Conservation (phyloP, 2,888 invertebrate genomes). For the Sinotaia quadrata region DNA sequence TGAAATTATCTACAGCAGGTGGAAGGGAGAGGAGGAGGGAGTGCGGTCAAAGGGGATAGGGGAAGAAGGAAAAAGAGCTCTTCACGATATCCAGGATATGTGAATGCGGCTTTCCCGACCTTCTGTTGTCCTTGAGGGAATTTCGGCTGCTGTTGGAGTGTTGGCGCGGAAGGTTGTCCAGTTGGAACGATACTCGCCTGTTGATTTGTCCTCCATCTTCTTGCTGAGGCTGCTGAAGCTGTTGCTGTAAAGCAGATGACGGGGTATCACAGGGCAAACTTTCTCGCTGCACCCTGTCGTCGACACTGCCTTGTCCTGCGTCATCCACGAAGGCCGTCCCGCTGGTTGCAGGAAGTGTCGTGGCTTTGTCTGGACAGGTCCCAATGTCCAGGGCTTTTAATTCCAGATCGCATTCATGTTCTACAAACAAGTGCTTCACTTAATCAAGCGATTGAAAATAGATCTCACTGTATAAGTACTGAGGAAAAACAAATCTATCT, state of each 20-base stretch:
- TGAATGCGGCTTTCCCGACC: too few species aligned
- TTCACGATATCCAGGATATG: not conserved
- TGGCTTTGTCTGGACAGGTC: not conserved
- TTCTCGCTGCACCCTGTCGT: slow-evolving; percentile 17
- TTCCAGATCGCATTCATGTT: slow-evolving; percentile 8
- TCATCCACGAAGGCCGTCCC: not conserved
- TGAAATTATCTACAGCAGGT: not conserved
- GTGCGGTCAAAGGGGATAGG: too few species aligned
- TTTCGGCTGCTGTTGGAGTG: not conserved
- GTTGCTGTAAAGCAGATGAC: not conserved
- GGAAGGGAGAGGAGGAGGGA: not conserved
- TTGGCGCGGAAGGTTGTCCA: slow-evolving; percentile 40
- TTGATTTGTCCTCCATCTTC: slow-evolving; percentile 35
- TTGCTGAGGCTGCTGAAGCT: not conserved
- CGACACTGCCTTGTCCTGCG: slow-evolving; percentile 18
- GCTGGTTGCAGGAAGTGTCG: slow-evolving; percentile 1
- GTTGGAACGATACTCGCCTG: slow-evolving; percentile 65
- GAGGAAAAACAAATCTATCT: too few species aligned
- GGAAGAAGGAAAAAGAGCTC: not conserved
- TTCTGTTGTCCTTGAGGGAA: slow-evolving; percentile 7
- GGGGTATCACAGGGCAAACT: not conserved
- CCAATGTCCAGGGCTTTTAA: not conserved
- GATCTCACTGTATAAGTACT: too few species aligned
- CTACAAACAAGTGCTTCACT: not conserved
- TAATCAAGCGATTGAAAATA: too few species aligned